Evolutionary conservation across 2,797 vertebrate species (phyloP).

Genomic region (Cygnus olor): DNA sequence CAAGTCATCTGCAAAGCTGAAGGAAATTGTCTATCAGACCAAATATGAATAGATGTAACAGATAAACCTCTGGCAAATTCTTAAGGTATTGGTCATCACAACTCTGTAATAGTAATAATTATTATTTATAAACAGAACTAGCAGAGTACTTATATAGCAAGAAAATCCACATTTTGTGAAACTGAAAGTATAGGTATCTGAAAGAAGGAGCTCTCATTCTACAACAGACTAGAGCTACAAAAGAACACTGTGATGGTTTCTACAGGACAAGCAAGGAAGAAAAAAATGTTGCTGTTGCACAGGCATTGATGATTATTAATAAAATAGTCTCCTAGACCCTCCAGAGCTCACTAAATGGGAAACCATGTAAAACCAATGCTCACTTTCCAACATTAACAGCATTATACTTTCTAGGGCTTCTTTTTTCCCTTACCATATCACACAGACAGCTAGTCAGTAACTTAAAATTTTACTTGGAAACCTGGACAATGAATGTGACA

Average conservation of each 20-base stretch:
- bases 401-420: background rate
- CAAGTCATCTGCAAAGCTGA: constrained; percentile 5
- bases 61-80: background rate
- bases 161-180: background rate
- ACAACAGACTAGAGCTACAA: background rate
- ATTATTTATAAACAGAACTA: background rate
- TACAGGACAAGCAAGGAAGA: background rate
- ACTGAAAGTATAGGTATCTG: background rate
- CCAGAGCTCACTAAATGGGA: background rate
- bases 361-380: background rate
- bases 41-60: background rate
- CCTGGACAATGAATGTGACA: background rate
- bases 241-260: background rate
- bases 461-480: background rate
- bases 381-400: background rate
- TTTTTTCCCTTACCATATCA: background rate
- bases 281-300: background rate
- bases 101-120: background rate
- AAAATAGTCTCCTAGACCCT: background rate
- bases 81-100: background rate
- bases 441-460: background rate
- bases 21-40: background rate
- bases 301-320: background rate
- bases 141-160: background rate
- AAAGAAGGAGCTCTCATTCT: background rate